phyloP scores from a whole-genome alignment of 2,113 vertebrate genomes.

The Aegithalos caudatus region DNA sequence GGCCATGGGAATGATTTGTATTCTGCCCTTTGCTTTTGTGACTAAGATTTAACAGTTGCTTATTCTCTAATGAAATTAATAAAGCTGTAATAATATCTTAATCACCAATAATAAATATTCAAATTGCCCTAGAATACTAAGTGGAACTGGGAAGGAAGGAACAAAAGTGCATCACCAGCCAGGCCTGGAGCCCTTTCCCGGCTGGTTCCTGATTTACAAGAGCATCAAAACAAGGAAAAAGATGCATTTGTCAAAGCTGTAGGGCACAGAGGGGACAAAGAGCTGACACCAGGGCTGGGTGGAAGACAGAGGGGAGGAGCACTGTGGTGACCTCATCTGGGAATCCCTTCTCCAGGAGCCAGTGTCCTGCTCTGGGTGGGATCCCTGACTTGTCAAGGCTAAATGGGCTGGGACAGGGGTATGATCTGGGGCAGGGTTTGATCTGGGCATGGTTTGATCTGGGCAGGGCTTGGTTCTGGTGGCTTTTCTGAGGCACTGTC shows the following conservation, averaged over 20 bases:
- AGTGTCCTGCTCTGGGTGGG: not conserved
- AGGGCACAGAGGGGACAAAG: not conserved
- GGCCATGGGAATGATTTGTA: not conserved
- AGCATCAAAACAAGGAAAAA: not conserved
- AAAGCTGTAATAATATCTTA: not conserved
- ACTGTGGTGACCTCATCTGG: not conserved
- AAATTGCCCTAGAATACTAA: not conserved
- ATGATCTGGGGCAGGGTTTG: not conserved
- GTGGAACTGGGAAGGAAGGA: not conserved
- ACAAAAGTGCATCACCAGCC: not conserved
- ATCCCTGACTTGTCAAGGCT: fast-evolving
- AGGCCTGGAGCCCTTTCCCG: not conserved
- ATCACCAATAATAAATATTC: not conserved
- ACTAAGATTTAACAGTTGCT: not conserved
- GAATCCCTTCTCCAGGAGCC: not conserved
- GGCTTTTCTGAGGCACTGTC: not conserved
- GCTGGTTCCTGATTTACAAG: not conserved
- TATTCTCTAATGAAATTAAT: constrained; percentile 6
- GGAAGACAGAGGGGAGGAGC: not conserved
- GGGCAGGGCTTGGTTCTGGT: not conserved
- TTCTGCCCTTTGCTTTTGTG: not conserved
- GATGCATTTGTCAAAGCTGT: not conserved
- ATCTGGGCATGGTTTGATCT: too few relatives aligned
- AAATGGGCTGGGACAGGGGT: not conserved
- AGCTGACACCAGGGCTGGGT: not conserved